A percentile compares a stretch with the other conserved stretches of the same genome.
Conservation (phyloP, 2,888 invertebrate species). For the Urechis unicinctus region DNA sequence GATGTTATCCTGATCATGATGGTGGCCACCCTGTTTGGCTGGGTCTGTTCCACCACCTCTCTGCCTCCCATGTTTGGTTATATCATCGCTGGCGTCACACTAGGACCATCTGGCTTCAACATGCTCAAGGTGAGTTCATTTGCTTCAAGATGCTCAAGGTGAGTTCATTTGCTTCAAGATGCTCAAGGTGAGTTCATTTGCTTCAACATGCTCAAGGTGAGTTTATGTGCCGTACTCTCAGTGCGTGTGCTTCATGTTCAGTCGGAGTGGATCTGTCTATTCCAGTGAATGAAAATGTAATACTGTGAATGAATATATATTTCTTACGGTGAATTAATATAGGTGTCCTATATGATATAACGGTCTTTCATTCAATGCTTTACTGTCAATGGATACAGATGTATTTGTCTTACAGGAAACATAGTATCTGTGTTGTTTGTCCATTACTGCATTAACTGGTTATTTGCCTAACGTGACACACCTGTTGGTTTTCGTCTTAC, state of each 20-base stretch:
- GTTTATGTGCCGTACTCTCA: too few relatives aligned
- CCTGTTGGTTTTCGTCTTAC: too few relatives aligned
- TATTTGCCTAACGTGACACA: too few relatives aligned
- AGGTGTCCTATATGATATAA: too few relatives aligned
- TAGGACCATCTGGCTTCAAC: constrained; percentile 25
- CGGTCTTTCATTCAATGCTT: too few relatives aligned
- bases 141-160: constrained; percentile 21
- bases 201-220: constrained; percentile 20
- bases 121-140: constrained; percentile 20
- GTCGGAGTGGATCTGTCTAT: not conserved
- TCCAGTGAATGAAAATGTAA: too few relatives aligned
- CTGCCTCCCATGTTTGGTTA: constrained; percentile 28
- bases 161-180: constrained; percentile 13
- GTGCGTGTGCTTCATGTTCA: not conserved
- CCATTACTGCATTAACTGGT: too few relatives aligned
- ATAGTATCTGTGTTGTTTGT: too few relatives aligned
- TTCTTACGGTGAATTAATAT: too few relatives aligned
- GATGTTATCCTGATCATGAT: constrained; percentile 22
- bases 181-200: constrained; percentile 21
- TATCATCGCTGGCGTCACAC: constrained; percentile 22
- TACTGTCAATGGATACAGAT: too few relatives aligned
- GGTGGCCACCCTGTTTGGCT: constrained; percentile 11
- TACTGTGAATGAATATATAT: too few relatives aligned
- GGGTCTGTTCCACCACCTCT: constrained; percentile 15
- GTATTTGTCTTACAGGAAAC: too few relatives aligned